Base-by-base conservation (phyloP, 1,140 invertebrate species). In the Drosophila fuyamai region DNA sequence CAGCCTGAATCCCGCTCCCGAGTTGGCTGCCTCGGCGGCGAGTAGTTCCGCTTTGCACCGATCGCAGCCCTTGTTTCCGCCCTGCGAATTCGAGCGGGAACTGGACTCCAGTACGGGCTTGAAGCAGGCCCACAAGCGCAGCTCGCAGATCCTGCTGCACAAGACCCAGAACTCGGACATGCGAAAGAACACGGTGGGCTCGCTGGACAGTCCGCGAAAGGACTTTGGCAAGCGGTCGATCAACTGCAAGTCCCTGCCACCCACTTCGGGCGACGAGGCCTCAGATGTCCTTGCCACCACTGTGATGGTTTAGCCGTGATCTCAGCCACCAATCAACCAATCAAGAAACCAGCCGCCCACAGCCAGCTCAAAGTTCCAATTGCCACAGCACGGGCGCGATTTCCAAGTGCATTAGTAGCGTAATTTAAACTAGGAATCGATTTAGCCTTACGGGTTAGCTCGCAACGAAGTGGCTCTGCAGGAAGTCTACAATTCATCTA, bases 121-220 rank as follows among this genome's bases (percentile, higher is more conserved):
- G 14, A 84, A 90, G 71, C 71, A 91, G 67, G 68, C 83, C 56
- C 68, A 88, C 57, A 92, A 94, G 82, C 92, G 94, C 47, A 93
- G 94, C 81, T 94, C 93, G 44, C 94, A 95, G 91, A 95, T 95
- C 43, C 93, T 95, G 90, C 93, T 96, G 56, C 95, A 95, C 92
- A 96, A 96, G 91, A 95, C 95, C 51, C 95, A 96, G 91, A 96
- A 95, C 92, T 94, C 94, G 35, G 96, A 97, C 90, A 95, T 96
- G 83, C 94, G 95, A 65, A 97, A 96, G 91, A 96, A 96, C 92
- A 96, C 96, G 13, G 95, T 96, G 56, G 95, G 95, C 73, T 95
- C 95, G 41, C 94, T 94, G 67, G 95, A 95, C 78, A 95, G 96
- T 88, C 94, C 94, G 9, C 94, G 95, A 81, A 97, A 97, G 93